These are phyloP conservation scores for Nasonia giraulti DNA, from an alignment of 1,140 invertebrate species.

Conservation along the genomic window DNA sequence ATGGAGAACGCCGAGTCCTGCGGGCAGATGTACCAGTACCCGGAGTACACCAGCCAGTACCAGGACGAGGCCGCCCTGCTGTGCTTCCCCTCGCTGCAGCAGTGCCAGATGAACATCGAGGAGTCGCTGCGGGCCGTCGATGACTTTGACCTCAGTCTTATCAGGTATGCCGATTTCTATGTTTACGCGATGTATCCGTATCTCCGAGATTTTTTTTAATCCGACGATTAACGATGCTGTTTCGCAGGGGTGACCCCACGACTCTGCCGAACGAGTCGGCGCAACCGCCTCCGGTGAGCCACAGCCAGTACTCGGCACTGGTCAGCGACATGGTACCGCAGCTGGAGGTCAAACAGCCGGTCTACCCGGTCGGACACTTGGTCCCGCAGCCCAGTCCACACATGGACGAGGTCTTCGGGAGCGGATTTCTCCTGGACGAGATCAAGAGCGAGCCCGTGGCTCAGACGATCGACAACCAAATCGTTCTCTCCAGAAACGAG, in stretches of 20 bases:
- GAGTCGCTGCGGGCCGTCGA: constrained; percentile 59
- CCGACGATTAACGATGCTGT: too few species aligned
- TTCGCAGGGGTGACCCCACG: constrained; percentile 65
- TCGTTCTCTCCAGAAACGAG: constrained; percentile 67
- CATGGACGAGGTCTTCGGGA: constrained; percentile 21
- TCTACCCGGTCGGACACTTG: constrained; percentile 41
- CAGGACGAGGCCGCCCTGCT: constrained; percentile 7
- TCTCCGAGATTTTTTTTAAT: neutral
- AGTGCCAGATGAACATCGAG: constrained; percentile 52
- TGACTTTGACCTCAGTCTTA: constrained; percentile 70
- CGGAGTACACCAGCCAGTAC: neutral
- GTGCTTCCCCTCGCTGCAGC: constrained; percentile 31
- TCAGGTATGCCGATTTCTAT: constrained; percentile 50
- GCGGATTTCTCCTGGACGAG: constrained; percentile 1
- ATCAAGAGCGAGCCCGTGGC: constrained; percentile 24
- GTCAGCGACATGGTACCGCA: neutral
- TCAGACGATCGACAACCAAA: constrained; percentile 61
- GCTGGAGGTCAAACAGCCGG: neutral
- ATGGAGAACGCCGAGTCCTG: neutral
- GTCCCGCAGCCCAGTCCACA: neutral
- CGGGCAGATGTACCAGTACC: neutral
- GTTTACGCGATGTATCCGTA: neutral
- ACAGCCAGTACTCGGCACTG: neutral
- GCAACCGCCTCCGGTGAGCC: neutral
- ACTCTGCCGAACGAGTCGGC: constrained; percentile 51